Base-by-base conservation (phyloP, 2,797 vertebrate species). In the Crypturellus tataupa region DNA sequence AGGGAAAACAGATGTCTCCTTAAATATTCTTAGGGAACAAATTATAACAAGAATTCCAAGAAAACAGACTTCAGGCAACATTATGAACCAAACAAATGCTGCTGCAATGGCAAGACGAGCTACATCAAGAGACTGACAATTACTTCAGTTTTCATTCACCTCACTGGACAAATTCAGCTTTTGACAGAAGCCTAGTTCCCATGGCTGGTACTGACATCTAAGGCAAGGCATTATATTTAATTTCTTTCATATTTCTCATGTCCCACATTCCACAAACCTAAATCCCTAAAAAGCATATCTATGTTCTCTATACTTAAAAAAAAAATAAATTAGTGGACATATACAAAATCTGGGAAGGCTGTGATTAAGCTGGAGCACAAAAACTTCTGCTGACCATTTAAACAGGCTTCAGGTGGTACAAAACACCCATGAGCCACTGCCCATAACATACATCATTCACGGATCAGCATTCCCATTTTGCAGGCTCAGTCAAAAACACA, bases 31-130 rank as follows among this genome's bases (percentile, higher is more conserved):
- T 70, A 35, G 40, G 33, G 20, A 4, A 18, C 25, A 73, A 77
- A 58, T 17, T 33, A 69, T 75, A 73, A 39, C n/a, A 86, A 79
- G 56, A 73, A 87, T 15, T 85, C 49, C 79, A 80, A 72, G 71
- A 9, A 73, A 49, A 65, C n/a, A 49, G n/a, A 18, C 37, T 64
- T 78, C 35, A 44, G 59, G 76, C 31, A 84, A 58, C 12, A 75
- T 29, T 31, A 18, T 0, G 4, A 87, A 84, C 29, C 51, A 85
- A 88, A 62, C 15, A 88, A 75, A 65, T 6, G 0, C 59, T 14
- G 27, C 5, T 42, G 14, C 33, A 25, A 64, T 9, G 6, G 44
- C 81, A 21, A 1, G 3, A 31, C 1, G 10, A 68, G 59, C 47
- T 37, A 77, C 58, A 40, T 20, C 33, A 4, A 4, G 3, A 80